Conservation (phyloP, 2,888 invertebrate species). For the Papilio demoleus region DNA sequence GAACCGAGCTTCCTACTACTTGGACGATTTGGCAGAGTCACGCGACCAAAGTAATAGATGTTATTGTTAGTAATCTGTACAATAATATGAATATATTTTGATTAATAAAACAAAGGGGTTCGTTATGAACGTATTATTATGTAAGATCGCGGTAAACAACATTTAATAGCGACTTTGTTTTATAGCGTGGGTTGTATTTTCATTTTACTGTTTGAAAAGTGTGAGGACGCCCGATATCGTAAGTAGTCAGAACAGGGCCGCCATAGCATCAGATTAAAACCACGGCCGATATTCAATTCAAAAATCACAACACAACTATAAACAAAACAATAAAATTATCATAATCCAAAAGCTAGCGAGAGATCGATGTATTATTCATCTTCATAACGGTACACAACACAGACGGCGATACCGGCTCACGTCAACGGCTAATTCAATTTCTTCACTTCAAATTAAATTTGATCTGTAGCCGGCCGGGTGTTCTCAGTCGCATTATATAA, state of each 20-base stretch:
- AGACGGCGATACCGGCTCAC: constrained; percentile 2
- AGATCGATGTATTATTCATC: constrained; percentile 18
- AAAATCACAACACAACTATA: constrained; percentile 4
- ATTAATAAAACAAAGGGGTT: neutral
- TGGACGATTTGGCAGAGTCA: constrained; percentile 63
- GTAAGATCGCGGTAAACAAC: neutral
- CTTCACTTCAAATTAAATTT: constrained; percentile 70
- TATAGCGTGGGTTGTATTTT: neutral
- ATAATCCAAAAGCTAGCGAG: constrained; percentile 21
- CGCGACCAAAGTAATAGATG: constrained; percentile 56
- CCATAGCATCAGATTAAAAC: neutral
- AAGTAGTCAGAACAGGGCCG: neutral
- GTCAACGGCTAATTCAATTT: constrained; percentile 55
- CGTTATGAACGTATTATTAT: neutral
- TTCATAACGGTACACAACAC: constrained; percentile 16
- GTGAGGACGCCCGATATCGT: neutral
- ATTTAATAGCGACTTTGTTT: neutral
- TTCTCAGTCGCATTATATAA: constrained; percentile 57
- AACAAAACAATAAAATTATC: constrained; percentile 23
- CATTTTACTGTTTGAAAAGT: neutral
- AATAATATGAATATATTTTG: neutral
- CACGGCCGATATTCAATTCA: constrained; percentile 1
- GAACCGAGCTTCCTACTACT: constrained; percentile 71
- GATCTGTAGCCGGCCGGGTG: constrained; percentile 56
- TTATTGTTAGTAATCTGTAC: constrained; percentile 16